Evolutionary conservation across 2,888 invertebrate species (phyloP), one percentile per base, ranked within the genome.

Genomic region (Drosophila ezoana): DNA sequence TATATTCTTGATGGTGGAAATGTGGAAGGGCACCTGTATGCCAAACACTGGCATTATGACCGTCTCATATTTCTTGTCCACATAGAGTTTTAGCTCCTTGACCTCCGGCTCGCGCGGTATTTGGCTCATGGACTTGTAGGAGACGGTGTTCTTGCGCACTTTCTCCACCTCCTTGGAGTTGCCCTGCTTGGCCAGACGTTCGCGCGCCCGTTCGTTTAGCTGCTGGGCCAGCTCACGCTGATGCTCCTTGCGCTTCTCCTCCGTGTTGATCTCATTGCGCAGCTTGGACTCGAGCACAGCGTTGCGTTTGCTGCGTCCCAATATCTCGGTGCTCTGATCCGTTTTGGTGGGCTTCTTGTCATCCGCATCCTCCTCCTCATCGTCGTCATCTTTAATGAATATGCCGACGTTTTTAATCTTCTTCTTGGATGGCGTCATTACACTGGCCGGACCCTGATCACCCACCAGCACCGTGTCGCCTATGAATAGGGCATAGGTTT

Each of bases 1-100:
- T 89, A 99, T 98, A 92, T 99, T 99, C 94, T 99, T 99, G 58
- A 99, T 98, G 6, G 98, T 99, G 4, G 99, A 98, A 91, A 99
- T 99, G 92, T 99, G 99, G 92, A 98, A 99, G 58, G 99, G 99
- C 68, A 98, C 98, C 0, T 99, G 96, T 47, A 98, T 94, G 65
- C 99, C 99, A 93, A 98, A 99, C 81, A 99, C 95, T 2, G 99
- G 99, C 90, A 99, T 93, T 76, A 99, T 98, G n/a, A 99, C 96
- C 1, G 99, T 98, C 93, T 99, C 99, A 91, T 98, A 98, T 93
- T 98, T 98, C 95, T 94, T 91, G 96, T 97, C 98, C 79, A 99
- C 99, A 93, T 95, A 99, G 72, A 99, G 94, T 92, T 98, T 98
- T 3, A 99, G 93, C 78, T 98, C 97, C 82, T 96, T 96, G 0